Percentiles rank a stretch among this genome's conserved stretches.
Conservation (phyloP, 2,888 invertebrate genomes). For the Machimus atricapillus region DNA sequence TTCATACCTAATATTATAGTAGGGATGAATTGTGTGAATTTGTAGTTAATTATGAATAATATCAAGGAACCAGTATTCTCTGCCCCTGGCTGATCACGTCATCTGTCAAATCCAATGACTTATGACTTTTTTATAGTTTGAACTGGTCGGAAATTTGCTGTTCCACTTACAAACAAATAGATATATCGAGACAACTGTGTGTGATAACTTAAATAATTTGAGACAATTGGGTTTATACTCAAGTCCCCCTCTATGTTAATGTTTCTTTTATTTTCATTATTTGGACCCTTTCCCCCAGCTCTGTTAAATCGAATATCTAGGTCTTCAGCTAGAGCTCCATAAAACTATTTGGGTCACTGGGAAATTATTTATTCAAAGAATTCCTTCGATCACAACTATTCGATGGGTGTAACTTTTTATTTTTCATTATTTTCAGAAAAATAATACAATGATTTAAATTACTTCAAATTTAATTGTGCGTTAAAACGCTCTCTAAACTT, state of each 20-base stretch:
- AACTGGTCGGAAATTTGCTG: constrained; percentile 1
- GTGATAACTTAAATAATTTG: not conserved
- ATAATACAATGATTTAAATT: not conserved
- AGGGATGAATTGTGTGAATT: not conserved
- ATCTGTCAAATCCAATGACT: constrained; percentile 20
- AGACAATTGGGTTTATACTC: not conserved
- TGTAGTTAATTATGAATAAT: not conserved
- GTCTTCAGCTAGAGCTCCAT: not conserved
- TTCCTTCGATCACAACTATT: not conserved
- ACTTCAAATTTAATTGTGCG: too few species aligned
- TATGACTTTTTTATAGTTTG: constrained; percentile 18
- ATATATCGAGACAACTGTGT: not conserved
- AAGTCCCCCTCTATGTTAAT: not conserved
- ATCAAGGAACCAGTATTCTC: not conserved
- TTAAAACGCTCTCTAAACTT: not conserved
- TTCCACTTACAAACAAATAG: not conserved
- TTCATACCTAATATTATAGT: not conserved
- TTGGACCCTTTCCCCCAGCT: not conserved
- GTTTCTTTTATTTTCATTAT: not conserved
- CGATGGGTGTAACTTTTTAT: not conserved
- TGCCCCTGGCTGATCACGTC: not conserved
- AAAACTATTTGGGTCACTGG: not conserved
- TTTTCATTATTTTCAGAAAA: too few species aligned
- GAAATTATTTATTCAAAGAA: not conserved
- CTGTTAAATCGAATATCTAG: not conserved